These are phyloP conservation scores for Synanthedon tipuliformis DNA, from an alignment of 2,888 invertebrate genomes.

Conservation along the genomic window DNA sequence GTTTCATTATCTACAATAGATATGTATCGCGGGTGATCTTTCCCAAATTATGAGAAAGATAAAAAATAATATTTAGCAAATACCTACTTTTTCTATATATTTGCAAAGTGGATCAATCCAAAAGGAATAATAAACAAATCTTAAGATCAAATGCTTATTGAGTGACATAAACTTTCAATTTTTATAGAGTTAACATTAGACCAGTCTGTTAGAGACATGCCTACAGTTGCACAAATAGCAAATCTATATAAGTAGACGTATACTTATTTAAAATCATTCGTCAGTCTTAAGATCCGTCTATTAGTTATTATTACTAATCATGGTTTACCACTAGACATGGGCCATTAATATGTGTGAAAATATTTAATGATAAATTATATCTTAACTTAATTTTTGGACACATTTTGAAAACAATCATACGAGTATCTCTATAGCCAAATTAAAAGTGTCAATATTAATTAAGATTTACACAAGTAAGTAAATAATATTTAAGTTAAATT, in stretches of 20 bases:
- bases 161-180: neutral
- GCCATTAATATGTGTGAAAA: no score
- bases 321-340: no score
- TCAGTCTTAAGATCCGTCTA: slow-evolving; percentile 64
- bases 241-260: neutral
- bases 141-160: slow-evolving; percentile 29
- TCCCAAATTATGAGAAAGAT: slow-evolving; percentile 9
- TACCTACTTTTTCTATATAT: neutral
- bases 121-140: slow-evolving; percentile 54
- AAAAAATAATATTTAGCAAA: slow-evolving; percentile 13
- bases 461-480: no score
- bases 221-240: neutral
- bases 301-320: slow-evolving; percentile 11
- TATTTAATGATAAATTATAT: no score
- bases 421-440: no score
- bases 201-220: no score
- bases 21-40: slow-evolving; percentile 18
- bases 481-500: no score
- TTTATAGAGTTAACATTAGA: no score
- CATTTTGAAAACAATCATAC: no score
- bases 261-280: slow-evolving; percentile 3
- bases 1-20: slow-evolving; percentile 11
- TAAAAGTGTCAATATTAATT: no score
- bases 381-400: no score
- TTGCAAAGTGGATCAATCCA: slow-evolving; percentile 6